phyloP scores from a whole-genome alignment of 2,797 vertebrate genomes.

The Florisuga fusca region DNA sequence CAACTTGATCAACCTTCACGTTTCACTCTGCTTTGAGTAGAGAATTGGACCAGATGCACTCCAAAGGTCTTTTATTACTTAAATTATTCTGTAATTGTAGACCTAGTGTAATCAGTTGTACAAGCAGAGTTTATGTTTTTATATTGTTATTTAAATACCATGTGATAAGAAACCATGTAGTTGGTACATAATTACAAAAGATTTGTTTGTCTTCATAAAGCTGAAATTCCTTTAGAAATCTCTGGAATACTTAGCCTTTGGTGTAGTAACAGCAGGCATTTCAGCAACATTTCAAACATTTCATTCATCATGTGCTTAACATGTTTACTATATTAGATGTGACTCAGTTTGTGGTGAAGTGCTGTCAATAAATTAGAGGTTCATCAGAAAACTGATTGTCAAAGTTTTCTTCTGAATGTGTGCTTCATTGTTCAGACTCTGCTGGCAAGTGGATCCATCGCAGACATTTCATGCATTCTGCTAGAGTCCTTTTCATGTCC shows the following conservation, averaged over 20 bases:
- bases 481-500: neutral
- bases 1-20: neutral
- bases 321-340: neutral
- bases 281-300: neutral
- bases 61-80: neutral
- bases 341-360: neutral
- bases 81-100: neutral
- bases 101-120: neutral
- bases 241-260: neutral
- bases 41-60: neutral
- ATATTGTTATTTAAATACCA: rapidly evolving
- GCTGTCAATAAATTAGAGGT: neutral
- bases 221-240: neutral
- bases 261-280: neutral
- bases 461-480: neutral
- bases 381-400: neutral
- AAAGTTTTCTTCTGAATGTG: neutral
- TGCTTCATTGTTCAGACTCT: neutral
- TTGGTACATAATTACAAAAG: neutral
- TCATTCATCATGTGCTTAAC: neutral
- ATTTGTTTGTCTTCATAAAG: neutral
- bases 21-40: neutral
- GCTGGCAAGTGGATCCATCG: neutral
- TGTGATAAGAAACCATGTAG: neutral
- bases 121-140: neutral